A percentile compares a stretch with the other conserved stretches of the same genome.
These are phyloP conservation scores for Catagonus wagneri DNA, from an alignment of 2,113 vertebrate species.

Conservation along the genomic window DNA sequence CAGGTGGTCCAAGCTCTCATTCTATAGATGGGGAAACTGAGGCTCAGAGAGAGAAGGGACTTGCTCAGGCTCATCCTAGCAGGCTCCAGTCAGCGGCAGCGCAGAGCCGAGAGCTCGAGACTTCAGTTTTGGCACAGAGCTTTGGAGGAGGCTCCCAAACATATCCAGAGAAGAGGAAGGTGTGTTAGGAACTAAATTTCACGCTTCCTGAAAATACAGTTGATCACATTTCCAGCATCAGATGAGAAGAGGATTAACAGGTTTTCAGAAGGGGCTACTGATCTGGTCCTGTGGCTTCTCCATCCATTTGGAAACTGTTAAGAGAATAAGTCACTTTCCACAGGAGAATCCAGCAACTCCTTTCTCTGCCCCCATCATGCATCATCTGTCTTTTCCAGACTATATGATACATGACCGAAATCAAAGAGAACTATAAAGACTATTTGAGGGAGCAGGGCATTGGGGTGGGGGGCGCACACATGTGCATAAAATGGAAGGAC, in stretches of 20 bases:
- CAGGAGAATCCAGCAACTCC: neutral
- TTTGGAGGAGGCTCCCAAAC: constrained; percentile 8
- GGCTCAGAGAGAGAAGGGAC: neutral
- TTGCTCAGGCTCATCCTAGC: neutral
- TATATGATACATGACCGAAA: neutral
- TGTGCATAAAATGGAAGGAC: neutral
- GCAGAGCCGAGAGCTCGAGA: neutral
- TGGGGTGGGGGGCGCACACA: neutral
- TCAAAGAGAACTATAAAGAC: neutral
- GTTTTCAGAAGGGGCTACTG: neutral
- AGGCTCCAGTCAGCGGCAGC: neutral
- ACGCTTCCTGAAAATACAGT: neutral
- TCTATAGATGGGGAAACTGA: neutral
- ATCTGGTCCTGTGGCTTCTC: neutral
- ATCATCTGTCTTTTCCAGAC: neutral
- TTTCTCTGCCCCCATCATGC: neutral
- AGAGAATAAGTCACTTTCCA: neutral
- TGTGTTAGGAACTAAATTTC: neutral
- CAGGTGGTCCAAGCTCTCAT: neutral
- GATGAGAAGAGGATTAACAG: neutral
- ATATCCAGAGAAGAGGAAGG: neutral
- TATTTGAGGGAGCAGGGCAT: neutral
- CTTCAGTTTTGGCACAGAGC: neutral
- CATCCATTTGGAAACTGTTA: neutral
- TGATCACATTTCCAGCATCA: neutral